Percentiles rank a stretch among this genome's conserved stretches.
phyloP scores from a whole-genome alignment of 2,797 vertebrate genomes.

The Agapornis canus region DNA sequence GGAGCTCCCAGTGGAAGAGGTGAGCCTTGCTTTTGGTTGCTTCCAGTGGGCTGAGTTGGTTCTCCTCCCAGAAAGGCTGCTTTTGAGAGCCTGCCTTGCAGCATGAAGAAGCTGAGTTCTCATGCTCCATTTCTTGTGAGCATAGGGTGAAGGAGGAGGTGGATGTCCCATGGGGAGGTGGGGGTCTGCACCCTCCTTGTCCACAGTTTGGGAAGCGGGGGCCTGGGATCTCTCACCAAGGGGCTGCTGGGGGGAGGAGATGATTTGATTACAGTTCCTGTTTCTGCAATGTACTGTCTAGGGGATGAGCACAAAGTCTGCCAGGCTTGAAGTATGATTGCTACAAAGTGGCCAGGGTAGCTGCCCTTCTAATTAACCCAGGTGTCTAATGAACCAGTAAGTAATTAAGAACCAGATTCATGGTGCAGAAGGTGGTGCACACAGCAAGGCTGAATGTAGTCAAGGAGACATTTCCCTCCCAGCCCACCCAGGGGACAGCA shows the following conservation, averaged over 20 bases:
- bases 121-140: fast-evolving
- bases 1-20: constrained; percentile 96
- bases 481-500: fast-evolving
- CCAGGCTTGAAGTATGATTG: background rate
- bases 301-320: background rate
- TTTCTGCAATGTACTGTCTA: background rate
- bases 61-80: background rate
- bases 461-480: background rate
- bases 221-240: background rate
- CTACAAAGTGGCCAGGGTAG: background rate
- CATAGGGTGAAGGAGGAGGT: fast-evolving
- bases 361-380: background rate
- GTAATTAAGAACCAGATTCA: background rate
- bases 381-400: background rate
- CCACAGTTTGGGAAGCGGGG: background rate
- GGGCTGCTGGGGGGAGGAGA: background rate
- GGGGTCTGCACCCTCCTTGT: background rate
- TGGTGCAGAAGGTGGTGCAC: background rate
- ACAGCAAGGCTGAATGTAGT: fast-evolving
- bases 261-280: background rate
- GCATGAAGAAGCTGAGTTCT: fast-evolving
- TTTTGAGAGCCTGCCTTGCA: background rate
- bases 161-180: fast-evolving
- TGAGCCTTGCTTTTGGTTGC: constrained; percentile 36
- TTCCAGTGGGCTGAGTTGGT: background rate